Evolutionary conservation across 2,797 vertebrate species (phyloP).

Genomic region (Oreortyx pictus): DNA sequence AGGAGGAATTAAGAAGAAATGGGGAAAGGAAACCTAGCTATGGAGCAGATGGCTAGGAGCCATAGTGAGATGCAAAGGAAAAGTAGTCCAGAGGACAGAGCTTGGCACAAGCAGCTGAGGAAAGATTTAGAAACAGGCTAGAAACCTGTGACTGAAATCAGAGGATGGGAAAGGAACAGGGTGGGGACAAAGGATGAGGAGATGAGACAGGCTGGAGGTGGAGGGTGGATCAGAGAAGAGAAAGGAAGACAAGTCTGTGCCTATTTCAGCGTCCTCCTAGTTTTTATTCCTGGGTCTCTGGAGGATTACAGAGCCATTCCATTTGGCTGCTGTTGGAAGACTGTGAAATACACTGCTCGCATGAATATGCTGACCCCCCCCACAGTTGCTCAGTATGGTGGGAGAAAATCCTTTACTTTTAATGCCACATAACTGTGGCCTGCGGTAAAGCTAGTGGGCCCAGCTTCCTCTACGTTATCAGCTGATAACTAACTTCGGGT

Average conservation of each 20-base stretch:
- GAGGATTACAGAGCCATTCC: slow-evolving; percentile 43
- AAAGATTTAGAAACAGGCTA: slow-evolving; percentile 57
- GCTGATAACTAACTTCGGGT: background rate
- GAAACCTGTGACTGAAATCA: slow-evolving; percentile 59
- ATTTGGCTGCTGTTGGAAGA: background rate
- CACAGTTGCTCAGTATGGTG: rapidly evolving
- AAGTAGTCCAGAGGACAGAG: slow-evolving; percentile 10
- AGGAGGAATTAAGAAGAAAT: background rate
- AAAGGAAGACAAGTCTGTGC: slow-evolving; percentile 64
- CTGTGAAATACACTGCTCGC: background rate
- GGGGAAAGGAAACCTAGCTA: background rate
- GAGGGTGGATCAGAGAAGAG: slow-evolving; percentile 54
- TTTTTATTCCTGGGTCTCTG: slow-evolving; percentile 24
- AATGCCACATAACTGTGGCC: background rate
- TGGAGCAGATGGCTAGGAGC: slow-evolving; percentile 12
- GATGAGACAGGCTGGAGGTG: slow-evolving; percentile 55
- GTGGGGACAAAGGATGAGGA: slow-evolving; percentile 53
- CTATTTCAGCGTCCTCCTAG: slow-evolving; percentile 55
- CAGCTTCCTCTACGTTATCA: background rate
- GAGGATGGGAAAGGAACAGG: slow-evolving; percentile 51
- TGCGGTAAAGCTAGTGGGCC: background rate
- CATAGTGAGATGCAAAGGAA: slow-evolving; percentile 9
- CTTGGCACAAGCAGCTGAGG: slow-evolving; percentile 30
- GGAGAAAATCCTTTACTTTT: background rate
- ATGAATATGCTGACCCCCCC: background rate